Conservation (phyloP, 2,888 invertebrate genomes). For the Phyllotreta cruciferae region DNA sequence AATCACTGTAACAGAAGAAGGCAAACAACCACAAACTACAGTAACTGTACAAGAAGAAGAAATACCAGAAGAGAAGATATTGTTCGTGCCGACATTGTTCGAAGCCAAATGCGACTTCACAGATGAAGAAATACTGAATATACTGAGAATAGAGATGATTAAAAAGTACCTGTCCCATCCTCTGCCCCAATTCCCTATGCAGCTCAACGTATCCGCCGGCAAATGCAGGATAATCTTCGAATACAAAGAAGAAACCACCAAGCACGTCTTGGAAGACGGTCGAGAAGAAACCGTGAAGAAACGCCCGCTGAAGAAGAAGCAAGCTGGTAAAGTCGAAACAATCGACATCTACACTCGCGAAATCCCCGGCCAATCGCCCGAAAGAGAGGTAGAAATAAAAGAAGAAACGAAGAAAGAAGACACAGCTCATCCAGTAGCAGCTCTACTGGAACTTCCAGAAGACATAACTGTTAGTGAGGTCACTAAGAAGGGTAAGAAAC, state of each 20-base stretch:
- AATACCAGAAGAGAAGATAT: slow-evolving; percentile 44
- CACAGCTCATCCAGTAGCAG: slow-evolving; percentile 46
- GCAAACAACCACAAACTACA: slow-evolving; percentile 48
- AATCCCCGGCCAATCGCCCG: slow-evolving; percentile 48
- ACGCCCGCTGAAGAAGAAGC: slow-evolving; percentile 50
- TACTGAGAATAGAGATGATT: slow-evolving; percentile 52
- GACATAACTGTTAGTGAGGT: slow-evolving; percentile 58
- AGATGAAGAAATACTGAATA: slow-evolving; percentile 50
- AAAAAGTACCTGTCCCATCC: slow-evolving; percentile 51
- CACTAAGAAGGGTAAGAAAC: slow-evolving; percentile 55
- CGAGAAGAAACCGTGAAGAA: slow-evolving; percentile 47
- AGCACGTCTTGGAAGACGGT: slow-evolving; percentile 51
- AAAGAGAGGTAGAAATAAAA: slow-evolving; percentile 42
- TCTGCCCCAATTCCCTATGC: slow-evolving; percentile 48
- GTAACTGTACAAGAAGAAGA: slow-evolving; percentile 44
- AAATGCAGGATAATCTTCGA: slow-evolving; percentile 45
- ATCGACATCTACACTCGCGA: slow-evolving; percentile 60
- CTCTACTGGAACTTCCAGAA: slow-evolving; percentile 54
- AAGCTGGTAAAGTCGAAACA: slow-evolving; percentile 56
- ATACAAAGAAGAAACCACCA: slow-evolving; percentile 53
- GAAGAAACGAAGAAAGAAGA: slow-evolving; percentile 43
- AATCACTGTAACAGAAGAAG: slow-evolving; percentile 53
- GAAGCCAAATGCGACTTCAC: slow-evolving; percentile 49
- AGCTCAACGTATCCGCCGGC: slow-evolving; percentile 44
- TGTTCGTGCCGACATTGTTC: slow-evolving; percentile 54